phyloP scores from a whole-genome alignment of 1,140 invertebrate genomes.

The Drosophila burlai region DNA sequence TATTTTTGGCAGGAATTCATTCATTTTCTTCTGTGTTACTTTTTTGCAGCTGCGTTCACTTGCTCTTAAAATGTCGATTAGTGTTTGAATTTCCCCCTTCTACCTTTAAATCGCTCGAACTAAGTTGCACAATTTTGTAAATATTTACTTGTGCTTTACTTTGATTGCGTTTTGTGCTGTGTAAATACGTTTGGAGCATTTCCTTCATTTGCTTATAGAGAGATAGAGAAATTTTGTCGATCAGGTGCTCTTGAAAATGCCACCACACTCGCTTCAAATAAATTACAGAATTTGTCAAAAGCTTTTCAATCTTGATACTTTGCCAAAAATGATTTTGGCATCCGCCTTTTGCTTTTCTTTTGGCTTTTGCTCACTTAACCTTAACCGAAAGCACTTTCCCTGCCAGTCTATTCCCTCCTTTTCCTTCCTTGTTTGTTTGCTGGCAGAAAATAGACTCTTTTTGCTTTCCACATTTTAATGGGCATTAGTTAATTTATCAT shows the following conservation, averaged over 20 bases:
- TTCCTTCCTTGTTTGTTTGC: conserved; percentile 19
- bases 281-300: conserved; percentile 74
- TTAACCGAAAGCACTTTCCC: conserved; percentile 48
- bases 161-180: conserved; percentile 5
- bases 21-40: background rate
- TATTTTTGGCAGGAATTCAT: conserved; percentile 19
- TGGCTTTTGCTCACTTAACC: conserved; percentile 47
- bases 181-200: conserved; percentile 12
- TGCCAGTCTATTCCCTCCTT: conserved; percentile 15
- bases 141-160: conserved; percentile 19
- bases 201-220: conserved; percentile 5
- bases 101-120: background rate
- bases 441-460: conserved; percentile 47
- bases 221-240: conserved; percentile 5
- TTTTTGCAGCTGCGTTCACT: background rate
- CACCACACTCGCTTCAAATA: conserved; percentile 45
- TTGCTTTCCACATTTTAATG: conserved; percentile 49
- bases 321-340: conserved; percentile 51
- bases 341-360: conserved; percentile 17
- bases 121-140: conserved; percentile 32
- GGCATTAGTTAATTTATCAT: conserved; percentile 65
- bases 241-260: conserved; percentile 16
- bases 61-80: conserved; percentile 24
- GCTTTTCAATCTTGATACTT: conserved; percentile 29
- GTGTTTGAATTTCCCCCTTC: background rate